Percentiles rank a stretch among this genome's conserved stretches.
phyloP scores from a whole-genome alignment of 2,797 vertebrate species.

The Corythornis leucogaster region DNA sequence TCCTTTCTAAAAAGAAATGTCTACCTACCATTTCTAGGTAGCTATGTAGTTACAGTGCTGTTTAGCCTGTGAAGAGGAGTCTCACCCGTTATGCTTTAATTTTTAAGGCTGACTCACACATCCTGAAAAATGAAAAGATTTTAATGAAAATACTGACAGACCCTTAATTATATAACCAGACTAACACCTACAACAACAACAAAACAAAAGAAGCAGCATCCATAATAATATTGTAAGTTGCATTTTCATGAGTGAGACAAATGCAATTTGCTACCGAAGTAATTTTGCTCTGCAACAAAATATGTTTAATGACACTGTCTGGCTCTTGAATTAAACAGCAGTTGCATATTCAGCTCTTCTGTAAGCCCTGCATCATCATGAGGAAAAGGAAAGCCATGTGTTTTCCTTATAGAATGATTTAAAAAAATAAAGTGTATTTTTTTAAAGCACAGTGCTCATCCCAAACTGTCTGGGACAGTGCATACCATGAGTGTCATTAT shows the following conservation, averaged over 20 bases:
- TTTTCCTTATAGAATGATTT: conserved; percentile 2
- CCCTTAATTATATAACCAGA: conserved; percentile 38
- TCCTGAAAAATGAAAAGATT: conserved; percentile 43
- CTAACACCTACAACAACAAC: conserved; percentile 1
- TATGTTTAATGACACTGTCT: conserved; percentile 46
- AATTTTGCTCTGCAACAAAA: conserved; percentile 29
- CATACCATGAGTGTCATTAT: neutral
- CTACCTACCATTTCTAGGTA: neutral
- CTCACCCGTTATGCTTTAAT: neutral
- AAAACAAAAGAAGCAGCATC: neutral
- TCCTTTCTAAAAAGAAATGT: neutral
- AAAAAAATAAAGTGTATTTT: conserved; percentile 11
- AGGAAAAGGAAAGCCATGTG: neutral
- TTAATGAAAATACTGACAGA: conserved; percentile 52
- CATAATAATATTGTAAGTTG: conserved; percentile 26
- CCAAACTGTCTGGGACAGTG: neutral
- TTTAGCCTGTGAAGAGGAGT: neutral
- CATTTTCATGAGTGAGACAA: conserved; percentile 38
- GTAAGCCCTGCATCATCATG: neutral
- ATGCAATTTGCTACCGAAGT: conserved; percentile 45
- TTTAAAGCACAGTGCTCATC: neutral
- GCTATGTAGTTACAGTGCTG: neutral
- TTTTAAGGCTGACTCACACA: conserved; percentile 19
- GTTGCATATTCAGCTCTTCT: conserved; percentile 47
- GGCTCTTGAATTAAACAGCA: conserved; percentile 30